Evolutionary conservation across 2,113 vertebrate species (phyloP), one percentile per base, ranked within the genome.

Genomic region (Salvelinus alpinus): DNA sequence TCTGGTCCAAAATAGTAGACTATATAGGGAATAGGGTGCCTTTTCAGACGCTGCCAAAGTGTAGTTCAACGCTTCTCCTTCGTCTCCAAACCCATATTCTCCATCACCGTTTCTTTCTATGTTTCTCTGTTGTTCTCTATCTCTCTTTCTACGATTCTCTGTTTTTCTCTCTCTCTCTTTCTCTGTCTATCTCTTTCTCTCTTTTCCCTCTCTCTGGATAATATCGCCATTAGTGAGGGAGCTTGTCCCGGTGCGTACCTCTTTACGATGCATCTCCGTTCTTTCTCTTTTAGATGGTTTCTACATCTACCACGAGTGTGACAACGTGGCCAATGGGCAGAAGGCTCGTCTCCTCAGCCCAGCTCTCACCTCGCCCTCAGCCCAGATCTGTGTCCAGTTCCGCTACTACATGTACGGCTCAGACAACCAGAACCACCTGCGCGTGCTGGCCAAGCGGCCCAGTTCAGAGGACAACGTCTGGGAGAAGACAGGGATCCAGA

Each of bases 221-320:
- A 94, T 86, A 93, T 95, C 47, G 57, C 85, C 20, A 93, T 95
- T 51, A 91, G 77, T 27, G 88, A 92, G 54, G 93, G 93, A 82
- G 80, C 86, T 18, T 95, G 94, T 84, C 76, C 80, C 3, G 78
- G 93, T 94, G 81, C 84, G 87, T 70, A 18, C 16, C 69, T 73
- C 54, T 18, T 62, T 9, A 27, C 38, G 74, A 62, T 86, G 16
- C 2, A 22, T 87, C 44, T 51, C 44, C 7, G 3, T 82, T 1
- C 34, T 34, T 16, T 73, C 73, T 47, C 3, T 78, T 80, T 60
- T 76, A 95, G 94, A 72, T 27, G 87, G 92, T 1, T 92, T 29
- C 82, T 96, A 92, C 73, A 88, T 95, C 84, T 95, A 95, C 85
- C 86, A 94, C 0, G 92, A 96, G 65, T 67, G 81, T 34, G 92